Base-by-base conservation (phyloP, 2,797 vertebrate species). In the Arnoldichthys spilopterus region DNA sequence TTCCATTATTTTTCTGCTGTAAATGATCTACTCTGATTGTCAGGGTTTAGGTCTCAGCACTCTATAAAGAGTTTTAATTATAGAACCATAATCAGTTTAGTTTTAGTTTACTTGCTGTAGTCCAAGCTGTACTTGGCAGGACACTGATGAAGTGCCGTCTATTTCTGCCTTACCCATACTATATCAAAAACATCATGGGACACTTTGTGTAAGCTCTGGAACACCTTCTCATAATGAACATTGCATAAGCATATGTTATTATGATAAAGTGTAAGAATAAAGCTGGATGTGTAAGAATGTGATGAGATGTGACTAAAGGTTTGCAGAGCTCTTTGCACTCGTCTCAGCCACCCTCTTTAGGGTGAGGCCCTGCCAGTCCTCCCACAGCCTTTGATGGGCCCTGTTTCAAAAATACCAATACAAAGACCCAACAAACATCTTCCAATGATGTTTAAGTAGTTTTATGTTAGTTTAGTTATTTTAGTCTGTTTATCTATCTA, bases 161-260 rank as follows among this genome's bases (percentile, higher is more conserved):
- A 37, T 24, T 80, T 49, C 30, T 79, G 43, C 30, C 68, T 80
- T 30, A 20, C n/a, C 32, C 40, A 7, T 40, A 40, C 20, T 40
- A 43, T 62, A 71, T 77, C 72, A 79, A 64, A 79, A 73, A 75
- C 61, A 72, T 22, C 56, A 74, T 7, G 47, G 37, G 72, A 28
- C 34, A 66, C 13, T 43, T 77, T 81, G 67, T 69, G 30, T 81
- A 69, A 72, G 70, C 63, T 72, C 40, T 77, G 40, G 72, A 77
- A 83, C 63, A 74, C 64, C 40, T 62, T 76, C 69, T 80, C 86
- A 37, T 59, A 37, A 63, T 40, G 72, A 64, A 54, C 61, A 20
- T 70, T 76, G 53, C 70, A 22, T 73, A 69, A 83, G 72, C 28
- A 4, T 24, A 20, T 76, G 74, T 78, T 80, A 69, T 74, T 84